Evolutionary conservation across 2,888 invertebrate species (phyloP).

Genomic region (Merodon equestris): DNA sequence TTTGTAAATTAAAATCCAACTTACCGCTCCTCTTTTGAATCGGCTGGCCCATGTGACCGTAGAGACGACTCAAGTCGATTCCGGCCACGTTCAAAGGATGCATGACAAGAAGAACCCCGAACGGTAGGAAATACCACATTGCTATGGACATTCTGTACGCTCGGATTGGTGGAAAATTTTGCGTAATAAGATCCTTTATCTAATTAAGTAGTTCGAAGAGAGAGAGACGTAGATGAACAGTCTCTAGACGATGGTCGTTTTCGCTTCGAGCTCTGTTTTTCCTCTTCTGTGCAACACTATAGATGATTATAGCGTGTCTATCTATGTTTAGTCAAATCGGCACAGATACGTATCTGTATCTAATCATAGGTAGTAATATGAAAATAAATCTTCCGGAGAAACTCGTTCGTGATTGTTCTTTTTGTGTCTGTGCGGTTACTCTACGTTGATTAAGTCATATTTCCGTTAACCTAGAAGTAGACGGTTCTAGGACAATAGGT

Average conservation of each 20-base stretch:
- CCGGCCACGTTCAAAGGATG: slow-evolving; percentile 84
- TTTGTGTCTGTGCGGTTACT: slow-evolving; percentile 45
- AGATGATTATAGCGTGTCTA: neutral
- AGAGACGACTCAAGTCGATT: slow-evolving; percentile 89
- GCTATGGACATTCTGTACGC: slow-evolving; percentile 61
- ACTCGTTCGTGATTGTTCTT: neutral
- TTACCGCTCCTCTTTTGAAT: slow-evolving; percentile 78
- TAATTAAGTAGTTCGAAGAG: slow-evolving; percentile 5
- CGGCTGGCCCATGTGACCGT: slow-evolving; percentile 83
- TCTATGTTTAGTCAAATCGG: slow-evolving; percentile 26
- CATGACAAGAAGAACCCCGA: slow-evolving; percentile 83
- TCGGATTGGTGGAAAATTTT: slow-evolving; percentile 36
- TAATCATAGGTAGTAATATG: slow-evolving; percentile 14
- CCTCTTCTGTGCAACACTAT: too few species aligned
- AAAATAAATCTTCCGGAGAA: slow-evolving; percentile 1
- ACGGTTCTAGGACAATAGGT: slow-evolving; percentile 28
- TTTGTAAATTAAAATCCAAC: slow-evolving; percentile 58
- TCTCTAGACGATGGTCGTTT: neutral
- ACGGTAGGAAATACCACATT: slow-evolving; percentile 79
- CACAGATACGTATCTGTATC: slow-evolving; percentile 22
- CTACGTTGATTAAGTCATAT: slow-evolving; percentile 56
- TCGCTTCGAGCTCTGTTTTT: too few species aligned
- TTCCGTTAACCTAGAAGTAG: slow-evolving; percentile 48
- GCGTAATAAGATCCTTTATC: slow-evolving; percentile 13
- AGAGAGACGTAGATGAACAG: neutral